A percentile compares a stretch with the other conserved stretches of the same genome.
Evolutionary conservation across 2,888 invertebrate species (phyloP).

Genomic region (Byasa hedistus): DNA sequence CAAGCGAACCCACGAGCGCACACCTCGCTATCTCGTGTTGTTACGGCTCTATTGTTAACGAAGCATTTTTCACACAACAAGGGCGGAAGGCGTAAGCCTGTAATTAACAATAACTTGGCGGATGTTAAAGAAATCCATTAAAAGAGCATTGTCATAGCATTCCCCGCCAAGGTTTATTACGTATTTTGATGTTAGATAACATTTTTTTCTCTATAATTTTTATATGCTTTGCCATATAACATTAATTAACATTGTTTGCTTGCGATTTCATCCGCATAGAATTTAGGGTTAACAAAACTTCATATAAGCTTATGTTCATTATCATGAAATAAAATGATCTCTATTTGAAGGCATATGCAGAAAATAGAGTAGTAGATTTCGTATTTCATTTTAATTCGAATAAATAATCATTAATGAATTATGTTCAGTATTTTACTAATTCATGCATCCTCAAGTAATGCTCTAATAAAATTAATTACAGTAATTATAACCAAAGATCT

Average conservation of each 20-base stretch:
- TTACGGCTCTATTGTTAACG: conserved; percentile 55
- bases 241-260: conserved; percentile 11
- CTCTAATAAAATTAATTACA: no score
- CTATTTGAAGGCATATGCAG: no score
- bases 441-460: no score
- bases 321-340: no score
- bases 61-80: conserved; percentile 48
- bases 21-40: conserved; percentile 45
- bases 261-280: neutral
- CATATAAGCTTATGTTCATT: neutral
- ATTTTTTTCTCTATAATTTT: neutral
- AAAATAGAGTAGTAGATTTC: no score
- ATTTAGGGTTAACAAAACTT: neutral
- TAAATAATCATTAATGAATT: no score
- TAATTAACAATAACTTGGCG: conserved; percentile 52
- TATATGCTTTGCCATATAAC: neutral
- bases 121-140: conserved; percentile 44
- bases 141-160: conserved; percentile 51
- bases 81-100: conserved; percentile 54
- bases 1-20: conserved; percentile 50
- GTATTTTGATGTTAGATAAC: conserved; percentile 45
- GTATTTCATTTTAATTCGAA: no score
- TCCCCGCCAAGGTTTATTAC: conserved; percentile 44
- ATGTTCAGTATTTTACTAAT: no score
- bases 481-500: no score